Conservation (phyloP, 2,113 vertebrate species). For the Rallus limicola region DNA sequence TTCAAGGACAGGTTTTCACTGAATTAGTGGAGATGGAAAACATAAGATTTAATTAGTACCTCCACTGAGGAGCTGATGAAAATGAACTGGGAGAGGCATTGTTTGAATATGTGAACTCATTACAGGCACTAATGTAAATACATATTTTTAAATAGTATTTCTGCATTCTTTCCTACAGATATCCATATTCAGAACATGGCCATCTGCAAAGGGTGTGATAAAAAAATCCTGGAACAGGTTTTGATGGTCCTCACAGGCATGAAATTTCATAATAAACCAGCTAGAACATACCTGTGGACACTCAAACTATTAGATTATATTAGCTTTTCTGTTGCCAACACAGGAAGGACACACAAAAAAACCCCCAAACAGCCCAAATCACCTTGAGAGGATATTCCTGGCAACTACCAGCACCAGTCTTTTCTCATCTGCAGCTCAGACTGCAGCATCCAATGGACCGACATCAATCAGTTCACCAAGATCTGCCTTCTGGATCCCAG, state of each 20-base stretch:
- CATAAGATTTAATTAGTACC: neutral
- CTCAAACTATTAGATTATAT: neutral
- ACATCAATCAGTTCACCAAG: neutral
- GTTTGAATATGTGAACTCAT: neutral
- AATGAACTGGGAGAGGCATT: neutral
- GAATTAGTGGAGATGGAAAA: neutral
- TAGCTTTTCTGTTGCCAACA: neutral
- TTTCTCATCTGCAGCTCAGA: neutral
- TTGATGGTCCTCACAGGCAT: neutral
- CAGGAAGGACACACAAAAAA: neutral
- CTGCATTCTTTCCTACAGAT: neutral
- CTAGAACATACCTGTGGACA: neutral
- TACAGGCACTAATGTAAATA: neutral
- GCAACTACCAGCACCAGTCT: neutral
- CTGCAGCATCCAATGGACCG: neutral
- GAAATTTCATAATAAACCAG: neutral
- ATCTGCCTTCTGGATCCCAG: neutral
- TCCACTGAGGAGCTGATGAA: neutral
- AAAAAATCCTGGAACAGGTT: neutral
- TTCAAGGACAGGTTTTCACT: neutral
- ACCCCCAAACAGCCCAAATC: neutral
- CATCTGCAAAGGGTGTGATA: neutral
- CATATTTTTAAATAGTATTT: neutral
- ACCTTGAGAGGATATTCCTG: neutral
- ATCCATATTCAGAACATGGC: neutral